Conservation (phyloP, 1,140 invertebrate genomes). For the Bombus picipes region DNA sequence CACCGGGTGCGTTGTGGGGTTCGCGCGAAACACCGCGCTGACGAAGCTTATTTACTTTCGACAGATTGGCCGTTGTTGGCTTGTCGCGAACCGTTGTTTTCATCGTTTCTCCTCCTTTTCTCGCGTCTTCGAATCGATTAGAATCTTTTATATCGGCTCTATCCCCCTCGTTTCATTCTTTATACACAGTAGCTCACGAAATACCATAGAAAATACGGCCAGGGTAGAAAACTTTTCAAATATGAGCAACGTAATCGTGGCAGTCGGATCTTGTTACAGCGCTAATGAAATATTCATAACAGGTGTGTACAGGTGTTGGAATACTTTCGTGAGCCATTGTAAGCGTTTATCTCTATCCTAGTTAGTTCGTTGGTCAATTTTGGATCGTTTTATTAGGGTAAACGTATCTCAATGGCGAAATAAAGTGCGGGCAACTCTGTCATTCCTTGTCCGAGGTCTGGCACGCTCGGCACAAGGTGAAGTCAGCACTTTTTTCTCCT, state of each 20-base stretch:
- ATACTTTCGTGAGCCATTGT: background rate
- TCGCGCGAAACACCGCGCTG: background rate
- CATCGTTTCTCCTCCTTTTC: background rate
- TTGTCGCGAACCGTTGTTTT: background rate
- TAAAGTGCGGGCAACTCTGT: constrained; percentile 4
- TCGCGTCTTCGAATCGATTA: background rate
- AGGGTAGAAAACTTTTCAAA: too few relatives aligned
- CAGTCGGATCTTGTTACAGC: too few relatives aligned
- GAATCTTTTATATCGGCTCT: background rate
- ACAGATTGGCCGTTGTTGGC: too few relatives aligned
- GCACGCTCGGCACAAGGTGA: constrained; percentile 8
- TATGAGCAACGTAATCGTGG: too few relatives aligned
- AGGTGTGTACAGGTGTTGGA: background rate
- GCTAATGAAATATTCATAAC: too few relatives aligned
- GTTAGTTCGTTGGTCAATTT: background rate
- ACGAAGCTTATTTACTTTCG: background rate
- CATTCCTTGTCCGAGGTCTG: constrained; percentile 38
- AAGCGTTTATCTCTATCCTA: background rate
- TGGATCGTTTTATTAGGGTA: background rate
- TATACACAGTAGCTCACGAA: too few relatives aligned
- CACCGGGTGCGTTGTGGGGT: background rate
- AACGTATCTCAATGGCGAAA: constrained; percentile 12
- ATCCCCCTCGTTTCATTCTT: background rate
- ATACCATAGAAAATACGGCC: too few relatives aligned
- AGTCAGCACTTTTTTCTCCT: constrained; percentile 20